These are phyloP conservation scores for Scaptodrosophila lebanonensis DNA, from an alignment of 1,140 invertebrate species.

Conservation along the genomic window DNA sequence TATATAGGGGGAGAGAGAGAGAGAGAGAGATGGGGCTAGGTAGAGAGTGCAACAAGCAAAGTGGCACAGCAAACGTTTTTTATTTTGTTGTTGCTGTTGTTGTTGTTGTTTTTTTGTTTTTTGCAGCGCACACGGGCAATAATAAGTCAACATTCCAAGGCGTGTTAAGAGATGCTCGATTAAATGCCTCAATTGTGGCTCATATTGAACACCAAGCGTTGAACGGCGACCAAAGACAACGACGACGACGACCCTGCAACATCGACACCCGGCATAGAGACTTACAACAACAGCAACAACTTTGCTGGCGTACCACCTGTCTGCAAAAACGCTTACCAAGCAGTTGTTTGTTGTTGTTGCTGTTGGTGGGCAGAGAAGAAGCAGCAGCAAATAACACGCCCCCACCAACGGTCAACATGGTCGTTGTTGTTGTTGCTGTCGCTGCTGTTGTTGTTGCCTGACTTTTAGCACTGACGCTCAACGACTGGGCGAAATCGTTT, in stretches of 20 bases:
- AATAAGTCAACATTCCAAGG: conserved; percentile 75
- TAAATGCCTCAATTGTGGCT: conserved; percentile 75
- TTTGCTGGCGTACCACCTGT: conserved; percentile 71
- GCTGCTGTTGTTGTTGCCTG: conserved; percentile 42
- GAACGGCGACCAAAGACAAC: conserved; percentile 25
- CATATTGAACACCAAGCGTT: conserved; percentile 67
- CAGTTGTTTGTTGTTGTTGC: conserved; percentile 9
- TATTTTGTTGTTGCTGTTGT: no score
- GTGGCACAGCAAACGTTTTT: no score
- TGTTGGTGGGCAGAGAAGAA: conserved; percentile 27
- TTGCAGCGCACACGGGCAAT: conserved; percentile 62
- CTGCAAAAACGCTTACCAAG: conserved; percentile 34
- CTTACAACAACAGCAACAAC: conserved; percentile 2
- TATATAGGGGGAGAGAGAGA: conserved; percentile 2
- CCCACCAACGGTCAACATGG: conserved; percentile 68
- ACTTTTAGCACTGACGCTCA: conserved; percentile 60
- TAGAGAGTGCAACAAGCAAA: conserved; percentile 9
- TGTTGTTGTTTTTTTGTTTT: no score
- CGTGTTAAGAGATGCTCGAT: conserved; percentile 75
- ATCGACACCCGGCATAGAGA: conserved; percentile 46
- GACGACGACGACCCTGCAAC: conserved; percentile 47
- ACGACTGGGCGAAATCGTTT: conserved; percentile 71
- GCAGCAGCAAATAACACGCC: conserved; percentile 66
- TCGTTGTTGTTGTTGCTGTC: conserved; percentile 21
- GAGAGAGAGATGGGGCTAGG: conserved; percentile 4